A percentile compares a stretch with the other conserved stretches of the same genome.
phyloP scores from a whole-genome alignment of 2,797 vertebrate species.

The Threskiornis aethiopicus region DNA sequence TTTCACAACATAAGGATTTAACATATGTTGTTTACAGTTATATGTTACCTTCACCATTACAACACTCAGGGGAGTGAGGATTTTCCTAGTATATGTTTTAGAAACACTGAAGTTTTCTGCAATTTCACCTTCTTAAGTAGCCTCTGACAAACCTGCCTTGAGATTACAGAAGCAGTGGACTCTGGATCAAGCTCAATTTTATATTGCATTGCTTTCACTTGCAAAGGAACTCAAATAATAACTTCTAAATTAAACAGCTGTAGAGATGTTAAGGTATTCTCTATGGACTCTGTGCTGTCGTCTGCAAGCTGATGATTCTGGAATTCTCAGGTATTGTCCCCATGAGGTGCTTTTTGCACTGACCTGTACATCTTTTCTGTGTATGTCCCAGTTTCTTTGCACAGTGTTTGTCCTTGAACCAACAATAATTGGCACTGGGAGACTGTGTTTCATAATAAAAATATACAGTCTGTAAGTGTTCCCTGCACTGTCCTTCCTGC shows the following conservation, averaged over 20 bases:
- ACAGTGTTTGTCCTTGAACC: slow-evolving; percentile 58
- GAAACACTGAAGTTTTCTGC: slow-evolving; percentile 33
- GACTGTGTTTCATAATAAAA: slow-evolving; percentile 45
- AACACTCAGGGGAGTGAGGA: slow-evolving; percentile 23
- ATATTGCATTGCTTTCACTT: slow-evolving; percentile 23
- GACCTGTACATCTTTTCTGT: slow-evolving; percentile 58
- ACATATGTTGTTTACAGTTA: slow-evolving; percentile 59
- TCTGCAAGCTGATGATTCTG: slow-evolving; percentile 59
- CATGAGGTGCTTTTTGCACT: slow-evolving; percentile 54
- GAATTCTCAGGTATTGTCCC: slow-evolving; percentile 59
- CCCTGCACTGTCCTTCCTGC: not conserved
- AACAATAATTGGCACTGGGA: slow-evolving; percentile 30
- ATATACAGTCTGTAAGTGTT: not conserved
- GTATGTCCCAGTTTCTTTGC: slow-evolving; percentile 35
- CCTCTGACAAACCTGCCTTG: not conserved
- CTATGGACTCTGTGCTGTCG: slow-evolving; percentile 13
- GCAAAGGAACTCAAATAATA: slow-evolving; percentile 43
- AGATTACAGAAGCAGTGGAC: not conserved
- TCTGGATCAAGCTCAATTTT: slow-evolving; percentile 41
- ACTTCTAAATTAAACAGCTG: slow-evolving; percentile 68
- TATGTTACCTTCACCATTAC: slow-evolving; percentile 50
- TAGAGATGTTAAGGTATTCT: slow-evolving; percentile 57
- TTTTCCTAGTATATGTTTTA: slow-evolving; percentile 1
- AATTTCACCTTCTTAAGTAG: slow-evolving; percentile 45
- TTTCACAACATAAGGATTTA: slow-evolving; percentile 61